Evolutionary conservation across 2,888 invertebrate species (phyloP), one percentile per base, ranked within the genome.

Genomic region (Sphaeridia pumilis): DNA sequence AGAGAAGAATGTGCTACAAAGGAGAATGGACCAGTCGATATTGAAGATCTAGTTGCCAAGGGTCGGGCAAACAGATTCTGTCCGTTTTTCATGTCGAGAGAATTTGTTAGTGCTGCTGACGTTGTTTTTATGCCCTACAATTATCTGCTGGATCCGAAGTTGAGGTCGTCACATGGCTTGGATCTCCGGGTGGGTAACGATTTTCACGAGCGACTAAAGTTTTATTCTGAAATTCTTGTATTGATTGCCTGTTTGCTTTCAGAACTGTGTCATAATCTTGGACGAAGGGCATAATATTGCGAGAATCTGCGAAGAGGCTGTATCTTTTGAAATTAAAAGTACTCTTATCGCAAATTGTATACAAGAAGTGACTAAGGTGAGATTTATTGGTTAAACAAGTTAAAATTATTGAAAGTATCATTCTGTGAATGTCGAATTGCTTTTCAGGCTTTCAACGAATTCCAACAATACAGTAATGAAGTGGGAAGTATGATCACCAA

Each of bases 231-330:
- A n/a, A n/a, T n/a, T n/a, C n/a, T n/a, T 31, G 31, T 14, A 14
- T 31, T 31, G 10, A 10, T 31, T 31, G 7, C 14, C 31, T 14
- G 31, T 7, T 31, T 7, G 31, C 2, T 45, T 54, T 22, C 34
- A 56, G 56, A 53, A 54, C 26, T 34, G 82, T 62, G 79, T 94
- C 38, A 75, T 99, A 20, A 92, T 99, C 57, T 77, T 99, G 63
- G 98, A 98, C 75, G 98, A 98, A 73, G 98, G 92, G 2, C 98
- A 98, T 69, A 99, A 98, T 74, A 82, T 98, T 60, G 94, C 94
- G 68, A 86, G 84, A 71, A 86, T 87, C 64, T 97, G 95, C 72
- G 95, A 98, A 70, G 93, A 94, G 63, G 84, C 75, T 46, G 72
- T 76, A 12, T 79, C 79, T 1, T 73, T 77, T 63, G 72, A 78